Evolutionary conservation across 2,888 invertebrate genomes (phyloP).

Genomic region (Xanthia togata): DNA sequence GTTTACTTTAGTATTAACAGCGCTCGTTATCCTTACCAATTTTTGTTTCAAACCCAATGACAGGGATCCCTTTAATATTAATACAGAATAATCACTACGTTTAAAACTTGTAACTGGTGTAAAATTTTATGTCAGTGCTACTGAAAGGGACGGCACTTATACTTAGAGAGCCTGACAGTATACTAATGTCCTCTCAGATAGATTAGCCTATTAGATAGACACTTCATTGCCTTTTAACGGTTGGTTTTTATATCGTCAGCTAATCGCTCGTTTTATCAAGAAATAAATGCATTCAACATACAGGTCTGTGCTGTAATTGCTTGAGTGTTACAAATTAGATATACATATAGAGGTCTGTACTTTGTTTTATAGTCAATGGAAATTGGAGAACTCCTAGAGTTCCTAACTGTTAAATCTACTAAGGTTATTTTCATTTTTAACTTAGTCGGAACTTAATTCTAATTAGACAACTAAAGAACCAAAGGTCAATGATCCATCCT

Average conservation of each 20-base stretch:
- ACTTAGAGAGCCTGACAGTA: slow-evolving; percentile 23
- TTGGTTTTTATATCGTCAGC: slow-evolving; percentile 38
- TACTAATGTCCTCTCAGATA: slow-evolving; percentile 44
- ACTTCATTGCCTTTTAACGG: slow-evolving; percentile 50
- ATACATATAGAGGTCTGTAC: neutral
- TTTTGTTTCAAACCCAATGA: slow-evolving; percentile 34
- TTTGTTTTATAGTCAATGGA: neutral
- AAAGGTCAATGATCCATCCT: slow-evolving; percentile 3
- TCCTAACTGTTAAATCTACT: neutral
- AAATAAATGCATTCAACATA: slow-evolving; percentile 36
- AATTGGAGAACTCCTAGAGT: neutral
- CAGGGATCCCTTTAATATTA: slow-evolving; percentile 20
- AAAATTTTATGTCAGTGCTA: slow-evolving; percentile 45
- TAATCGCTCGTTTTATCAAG: slow-evolving; percentile 44
- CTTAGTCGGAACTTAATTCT: neutral
- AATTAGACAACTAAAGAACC: neutral
- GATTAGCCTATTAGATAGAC: slow-evolving; percentile 15
- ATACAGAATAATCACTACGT: slow-evolving; percentile 35
- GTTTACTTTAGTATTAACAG: slow-evolving; percentile 56
- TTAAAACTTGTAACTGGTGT: slow-evolving; percentile 30
- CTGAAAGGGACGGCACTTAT: slow-evolving; percentile 26
- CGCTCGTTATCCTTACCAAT: slow-evolving; percentile 49
- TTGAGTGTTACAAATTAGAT: slow-evolving; percentile 1
- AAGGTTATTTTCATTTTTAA: neutral
- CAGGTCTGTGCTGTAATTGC: neutral